A percentile compares a stretch with the other conserved stretches of the same genome.
phyloP scores from a whole-genome alignment of 2,888 invertebrate genomes.

The Plebejus argus region DNA sequence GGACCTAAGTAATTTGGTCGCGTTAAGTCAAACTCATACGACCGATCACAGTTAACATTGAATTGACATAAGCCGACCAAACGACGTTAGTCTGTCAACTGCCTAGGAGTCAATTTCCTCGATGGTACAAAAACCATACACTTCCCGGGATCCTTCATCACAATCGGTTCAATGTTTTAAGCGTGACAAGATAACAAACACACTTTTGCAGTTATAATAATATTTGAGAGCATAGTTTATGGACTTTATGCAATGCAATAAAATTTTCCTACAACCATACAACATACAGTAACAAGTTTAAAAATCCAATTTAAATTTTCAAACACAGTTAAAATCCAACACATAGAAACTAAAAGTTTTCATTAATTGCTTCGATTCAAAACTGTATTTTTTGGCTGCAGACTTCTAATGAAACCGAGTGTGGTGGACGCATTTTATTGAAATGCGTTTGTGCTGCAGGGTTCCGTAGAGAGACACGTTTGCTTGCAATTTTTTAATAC shows the following conservation, averaged over 20 bases:
- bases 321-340: constrained; percentile 16
- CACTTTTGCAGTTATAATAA: neutral
- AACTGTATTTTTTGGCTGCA: constrained; percentile 20
- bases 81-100: too few relatives aligned
- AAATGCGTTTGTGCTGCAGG: neutral
- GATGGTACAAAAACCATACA: too few relatives aligned
- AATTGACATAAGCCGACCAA: too few relatives aligned
- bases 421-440: constrained; percentile 13
- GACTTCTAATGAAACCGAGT: constrained; percentile 26
- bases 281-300: neutral
- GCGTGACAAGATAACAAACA: too few relatives aligned
- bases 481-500: neutral
- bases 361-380: constrained; percentile 27
- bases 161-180: too few relatives aligned
- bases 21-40: too few relatives aligned
- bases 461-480: neutral
- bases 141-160: too few relatives aligned
- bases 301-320: constrained; percentile 20
- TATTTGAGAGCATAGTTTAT: neutral
- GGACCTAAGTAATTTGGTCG: too few relatives aligned
- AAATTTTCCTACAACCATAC: neutral
- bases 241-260: neutral
- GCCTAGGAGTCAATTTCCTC: too few relatives aligned
- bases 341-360: constrained; percentile 13
- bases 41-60: too few relatives aligned